Evolutionary conservation across 2,797 vertebrate species (phyloP).

Genomic region (Lithobates pipiens): DNA sequence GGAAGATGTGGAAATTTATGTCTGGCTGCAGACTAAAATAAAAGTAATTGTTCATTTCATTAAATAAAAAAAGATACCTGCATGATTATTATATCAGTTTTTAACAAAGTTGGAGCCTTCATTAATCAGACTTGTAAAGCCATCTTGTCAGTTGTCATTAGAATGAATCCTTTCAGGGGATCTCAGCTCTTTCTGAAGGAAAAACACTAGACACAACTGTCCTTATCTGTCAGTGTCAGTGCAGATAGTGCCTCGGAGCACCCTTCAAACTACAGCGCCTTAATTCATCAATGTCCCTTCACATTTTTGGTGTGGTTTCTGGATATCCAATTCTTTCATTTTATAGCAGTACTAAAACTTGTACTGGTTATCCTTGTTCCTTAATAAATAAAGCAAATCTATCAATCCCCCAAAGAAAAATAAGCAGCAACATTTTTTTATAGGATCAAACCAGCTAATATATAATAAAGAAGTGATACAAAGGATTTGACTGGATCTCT

Average conservation of each 20-base stretch:
- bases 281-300: conserved; percentile 22
- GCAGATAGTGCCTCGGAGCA: conserved; percentile 33
- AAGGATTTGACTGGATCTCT: too few relatives aligned
- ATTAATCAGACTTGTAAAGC: conserved; percentile 16
- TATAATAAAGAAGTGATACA: too few relatives aligned
- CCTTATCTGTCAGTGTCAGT: conserved; percentile 49
- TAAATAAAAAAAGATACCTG: not conserved
- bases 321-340: not conserved
- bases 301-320: conserved; percentile 21
- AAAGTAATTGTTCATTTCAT: not conserved
- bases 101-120: not conserved
- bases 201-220: conserved; percentile 42
- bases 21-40: not conserved
- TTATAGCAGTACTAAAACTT: not conserved
- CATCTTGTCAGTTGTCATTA: conserved; percentile 52
- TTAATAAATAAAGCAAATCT: not conserved
- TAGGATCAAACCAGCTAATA: too few relatives aligned
- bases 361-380: not conserved
- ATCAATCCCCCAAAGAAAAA: too few relatives aligned
- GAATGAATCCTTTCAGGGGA: conserved; percentile 34
- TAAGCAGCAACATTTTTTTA: too few relatives aligned
- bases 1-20: not conserved
- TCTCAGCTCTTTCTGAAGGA: conserved; percentile 31
- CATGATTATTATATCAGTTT: not conserved
- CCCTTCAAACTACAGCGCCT: conserved; percentile 27